Percentiles rank a stretch among this genome's conserved stretches.
phyloP scores from a whole-genome alignment of 2,888 invertebrate genomes.

The Rhamphomyia laevipes region DNA sequence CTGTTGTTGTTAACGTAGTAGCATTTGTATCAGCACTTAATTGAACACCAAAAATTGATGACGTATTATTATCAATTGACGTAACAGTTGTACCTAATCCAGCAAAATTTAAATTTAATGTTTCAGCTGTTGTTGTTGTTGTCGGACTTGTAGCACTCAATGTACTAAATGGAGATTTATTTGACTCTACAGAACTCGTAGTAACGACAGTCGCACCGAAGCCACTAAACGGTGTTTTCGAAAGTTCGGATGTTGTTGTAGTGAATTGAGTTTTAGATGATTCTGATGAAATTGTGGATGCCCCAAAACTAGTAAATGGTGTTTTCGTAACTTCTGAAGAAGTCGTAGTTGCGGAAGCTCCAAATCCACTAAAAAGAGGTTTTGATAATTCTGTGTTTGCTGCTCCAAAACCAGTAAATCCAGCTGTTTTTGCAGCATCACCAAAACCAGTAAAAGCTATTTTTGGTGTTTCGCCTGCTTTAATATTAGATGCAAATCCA shows the following conservation, averaged over 20 bases:
- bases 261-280: slow-evolving; percentile 10
- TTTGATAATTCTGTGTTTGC: too few relatives aligned
- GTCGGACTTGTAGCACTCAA: neutral
- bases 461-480: neutral
- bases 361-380: slow-evolving; percentile 4
- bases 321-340: slow-evolving; percentile 10
- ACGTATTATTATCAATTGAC: too few relatives aligned
- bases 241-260: slow-evolving; percentile 5
- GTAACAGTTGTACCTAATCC: too few relatives aligned
- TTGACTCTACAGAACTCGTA: neutral
- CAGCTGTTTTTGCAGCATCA: neutral
- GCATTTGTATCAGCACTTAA: too few relatives aligned
- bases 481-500: too few relatives aligned
- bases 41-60: too few relatives aligned
- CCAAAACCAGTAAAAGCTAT: neutral
- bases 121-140: neutral
- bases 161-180: too few relatives aligned
- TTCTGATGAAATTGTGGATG: neutral
- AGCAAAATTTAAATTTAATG: too few relatives aligned
- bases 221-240: neutral
- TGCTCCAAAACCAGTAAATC: too few relatives aligned
- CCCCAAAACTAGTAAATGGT: slow-evolving; percentile 2
- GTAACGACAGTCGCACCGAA: neutral
- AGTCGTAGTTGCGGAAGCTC: slow-evolving; percentile 6
- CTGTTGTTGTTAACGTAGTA: too few relatives aligned